These are phyloP conservation scores for Melanocharis versteri DNA, from an alignment of 2,113 vertebrate genomes.

Conservation along the genomic window DNA sequence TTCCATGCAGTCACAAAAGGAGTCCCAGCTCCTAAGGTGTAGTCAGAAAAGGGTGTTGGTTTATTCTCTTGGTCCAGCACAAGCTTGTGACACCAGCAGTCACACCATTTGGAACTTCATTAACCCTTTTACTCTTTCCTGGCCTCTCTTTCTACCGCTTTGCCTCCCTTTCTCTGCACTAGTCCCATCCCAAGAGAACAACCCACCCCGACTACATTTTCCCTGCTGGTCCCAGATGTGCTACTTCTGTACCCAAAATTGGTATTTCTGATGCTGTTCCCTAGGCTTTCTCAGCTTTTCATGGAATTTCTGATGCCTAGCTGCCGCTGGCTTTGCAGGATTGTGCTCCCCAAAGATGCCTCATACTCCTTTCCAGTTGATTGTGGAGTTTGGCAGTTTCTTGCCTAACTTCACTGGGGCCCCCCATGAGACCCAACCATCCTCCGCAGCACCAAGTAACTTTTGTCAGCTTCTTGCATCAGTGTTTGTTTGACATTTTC, in stretches of 20 bases:
- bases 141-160: neutral
- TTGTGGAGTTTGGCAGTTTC: neutral
- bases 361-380: neutral
- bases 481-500: neutral
- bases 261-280: neutral
- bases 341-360: neutral
- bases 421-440: neutral
- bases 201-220: neutral
- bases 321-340: neutral
- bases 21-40: neutral
- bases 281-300: neutral
- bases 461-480: neutral
- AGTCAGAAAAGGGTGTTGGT: neutral
- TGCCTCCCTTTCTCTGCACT: neutral
- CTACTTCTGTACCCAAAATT: neutral
- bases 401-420: neutral
- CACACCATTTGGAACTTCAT: neutral
- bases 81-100: neutral
- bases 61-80: neutral
- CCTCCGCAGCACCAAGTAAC: neutral
- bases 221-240: neutral
- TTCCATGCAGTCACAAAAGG: neutral
- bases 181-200: rapidly evolving
- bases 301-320: neutral
- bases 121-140: neutral